Conservation (phyloP, 1,140 invertebrate genomes). For the Magallana angulata region DNA sequence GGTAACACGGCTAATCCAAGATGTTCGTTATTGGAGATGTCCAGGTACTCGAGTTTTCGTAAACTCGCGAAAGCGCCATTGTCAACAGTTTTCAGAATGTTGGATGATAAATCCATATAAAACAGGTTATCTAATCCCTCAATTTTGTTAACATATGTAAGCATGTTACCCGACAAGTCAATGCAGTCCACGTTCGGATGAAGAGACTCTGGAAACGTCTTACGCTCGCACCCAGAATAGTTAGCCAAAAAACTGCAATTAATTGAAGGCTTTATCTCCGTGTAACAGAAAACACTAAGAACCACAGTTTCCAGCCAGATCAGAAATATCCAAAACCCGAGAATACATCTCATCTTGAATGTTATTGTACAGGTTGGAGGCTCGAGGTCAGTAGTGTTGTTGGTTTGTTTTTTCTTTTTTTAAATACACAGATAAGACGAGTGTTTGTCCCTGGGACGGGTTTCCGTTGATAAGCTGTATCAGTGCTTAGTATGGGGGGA, state of each 20-base stretch:
- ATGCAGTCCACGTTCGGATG: not conserved
- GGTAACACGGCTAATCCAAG: constrained; percentile 11
- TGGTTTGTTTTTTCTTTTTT: no score
- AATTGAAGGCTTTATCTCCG: not conserved
- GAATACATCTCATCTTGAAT: no score
- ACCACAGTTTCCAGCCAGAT: not conserved
- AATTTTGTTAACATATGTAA: not conserved
- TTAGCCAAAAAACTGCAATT: not conserved
- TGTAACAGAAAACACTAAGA: not conserved
- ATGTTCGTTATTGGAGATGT: not conserved
- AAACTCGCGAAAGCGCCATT: not conserved
- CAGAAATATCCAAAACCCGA: no score
- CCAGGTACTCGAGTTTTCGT: not conserved
- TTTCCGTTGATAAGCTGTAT: no score
- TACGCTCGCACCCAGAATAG: not conserved
- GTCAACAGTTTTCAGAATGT: not conserved
- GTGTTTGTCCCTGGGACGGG: no score
- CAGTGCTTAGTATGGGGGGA: no score
- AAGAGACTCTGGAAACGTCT: not conserved
- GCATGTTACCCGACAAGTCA: not conserved
- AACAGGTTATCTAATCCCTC: not conserved
- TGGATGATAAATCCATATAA: not conserved
- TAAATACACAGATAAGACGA: no score
- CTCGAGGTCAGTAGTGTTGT: no score
- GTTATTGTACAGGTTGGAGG: no score